phyloP scores from a whole-genome alignment of 2,888 invertebrate genomes.

The Leistus spinibarbis region DNA sequence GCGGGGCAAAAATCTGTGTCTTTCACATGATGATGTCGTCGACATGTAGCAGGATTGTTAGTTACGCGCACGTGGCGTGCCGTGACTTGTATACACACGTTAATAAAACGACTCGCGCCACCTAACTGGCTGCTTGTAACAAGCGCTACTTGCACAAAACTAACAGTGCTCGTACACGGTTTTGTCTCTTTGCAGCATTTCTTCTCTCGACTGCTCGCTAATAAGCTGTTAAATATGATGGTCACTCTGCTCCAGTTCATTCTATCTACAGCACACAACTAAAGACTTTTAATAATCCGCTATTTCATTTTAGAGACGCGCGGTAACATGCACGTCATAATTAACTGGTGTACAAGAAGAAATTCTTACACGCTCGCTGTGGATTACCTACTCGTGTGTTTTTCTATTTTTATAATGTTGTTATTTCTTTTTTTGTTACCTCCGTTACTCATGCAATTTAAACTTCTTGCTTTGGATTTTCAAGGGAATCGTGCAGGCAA shows the following conservation, averaged over 20 bases:
- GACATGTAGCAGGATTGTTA: background rate
- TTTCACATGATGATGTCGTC: slow-evolving; percentile 8
- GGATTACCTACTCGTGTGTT: background rate
- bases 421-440: slow-evolving; percentile 6
- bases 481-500: slow-evolving; percentile 9
- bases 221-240: slow-evolving; percentile 22
- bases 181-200: background rate
- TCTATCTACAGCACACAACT: background rate
- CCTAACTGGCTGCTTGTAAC: background rate
- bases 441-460: slow-evolving; percentile 19
- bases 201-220: slow-evolving; percentile 20
- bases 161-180: background rate
- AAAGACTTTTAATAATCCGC: background rate
- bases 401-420: background rate
- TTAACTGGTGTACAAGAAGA: slow-evolving; percentile 7
- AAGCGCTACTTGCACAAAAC: slow-evolving; percentile 7
- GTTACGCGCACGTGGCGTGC: slow-evolving; percentile 7
- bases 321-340: slow-evolving; percentile 15
- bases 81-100: background rate
- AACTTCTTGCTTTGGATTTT: slow-evolving; percentile 20
- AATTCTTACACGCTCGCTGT: background rate
- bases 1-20: slow-evolving; percentile 24
- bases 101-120: background rate
- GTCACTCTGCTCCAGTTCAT: background rate
- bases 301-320: background rate